These are phyloP conservation scores for Stigmatopora nigra DNA, from an alignment of 2,113 vertebrate genomes.

Conservation along the genomic window DNA sequence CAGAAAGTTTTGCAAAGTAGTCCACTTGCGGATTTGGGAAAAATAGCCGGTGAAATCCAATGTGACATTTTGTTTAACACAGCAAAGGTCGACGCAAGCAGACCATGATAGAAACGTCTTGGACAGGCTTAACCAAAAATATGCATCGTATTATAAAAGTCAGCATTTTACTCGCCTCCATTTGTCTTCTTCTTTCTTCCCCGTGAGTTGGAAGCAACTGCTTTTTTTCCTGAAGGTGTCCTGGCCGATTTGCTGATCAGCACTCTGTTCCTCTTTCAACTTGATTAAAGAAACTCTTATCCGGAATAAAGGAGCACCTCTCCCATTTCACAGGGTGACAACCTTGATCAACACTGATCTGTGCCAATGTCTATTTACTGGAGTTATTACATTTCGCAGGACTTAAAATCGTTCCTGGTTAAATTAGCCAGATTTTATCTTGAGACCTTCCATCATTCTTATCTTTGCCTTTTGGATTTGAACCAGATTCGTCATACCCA, in stretches of 20 bases:
- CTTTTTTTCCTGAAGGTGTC: neutral
- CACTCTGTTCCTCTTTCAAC: neutral
- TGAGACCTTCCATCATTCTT: no score
- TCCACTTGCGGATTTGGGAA: neutral
- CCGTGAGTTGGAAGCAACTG: neutral
- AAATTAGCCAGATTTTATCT: no score
- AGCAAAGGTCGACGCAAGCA: slow-evolving; percentile 37
- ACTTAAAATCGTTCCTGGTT: no score
- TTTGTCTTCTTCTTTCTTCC: neutral
- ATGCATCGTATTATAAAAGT: slow-evolving; percentile 16
- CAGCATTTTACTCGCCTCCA: slow-evolving; percentile 8
- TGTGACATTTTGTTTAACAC: slow-evolving; percentile 55
- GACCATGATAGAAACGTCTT: slow-evolving; percentile 19
- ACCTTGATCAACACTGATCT: neutral
- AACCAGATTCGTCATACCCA: neutral
- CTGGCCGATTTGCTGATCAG: neutral
- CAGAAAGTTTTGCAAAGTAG: neutral
- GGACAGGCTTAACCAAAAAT: neutral
- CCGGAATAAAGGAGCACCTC: neutral
- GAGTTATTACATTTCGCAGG: neutral
- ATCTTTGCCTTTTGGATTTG: no score
- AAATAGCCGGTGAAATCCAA: slow-evolving; percentile 37
- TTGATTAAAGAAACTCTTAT: neutral
- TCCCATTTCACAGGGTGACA: neutral
- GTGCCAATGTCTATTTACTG: neutral